These are phyloP conservation scores for Scalopus aquaticus DNA, from an alignment of 2,113 vertebrate genomes.

Conservation along the genomic window DNA sequence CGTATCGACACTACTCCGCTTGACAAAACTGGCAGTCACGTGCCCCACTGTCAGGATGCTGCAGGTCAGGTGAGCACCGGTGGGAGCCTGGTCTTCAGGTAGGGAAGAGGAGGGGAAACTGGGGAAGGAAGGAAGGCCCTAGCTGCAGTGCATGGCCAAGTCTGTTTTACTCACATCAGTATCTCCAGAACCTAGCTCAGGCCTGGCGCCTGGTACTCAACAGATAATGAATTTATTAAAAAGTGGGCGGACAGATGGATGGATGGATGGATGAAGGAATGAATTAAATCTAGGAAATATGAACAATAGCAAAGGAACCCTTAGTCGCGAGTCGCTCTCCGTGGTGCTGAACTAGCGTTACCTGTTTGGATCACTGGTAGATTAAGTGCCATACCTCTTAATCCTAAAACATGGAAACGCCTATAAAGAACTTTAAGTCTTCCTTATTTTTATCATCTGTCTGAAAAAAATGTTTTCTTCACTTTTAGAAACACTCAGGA, in stretches of 20 bases:
- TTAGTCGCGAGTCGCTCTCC: background rate
- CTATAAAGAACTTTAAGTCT: background rate
- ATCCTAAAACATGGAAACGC: background rate
- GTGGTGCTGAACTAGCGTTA: background rate
- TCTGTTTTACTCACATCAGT: background rate
- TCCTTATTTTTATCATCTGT: background rate
- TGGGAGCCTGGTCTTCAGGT: background rate
- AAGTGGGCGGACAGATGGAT: background rate
- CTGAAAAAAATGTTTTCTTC: background rate
- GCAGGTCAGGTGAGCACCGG: constrained; percentile 77
- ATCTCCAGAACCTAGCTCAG: background rate
- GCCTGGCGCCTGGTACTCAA: background rate
- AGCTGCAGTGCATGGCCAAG: background rate
- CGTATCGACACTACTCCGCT: constrained; percentile 57
- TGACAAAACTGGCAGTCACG: constrained; percentile 64
- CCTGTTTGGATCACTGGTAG: rapidly evolving
- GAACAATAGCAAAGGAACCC: rapidly evolving
- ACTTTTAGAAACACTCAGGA: background rate
- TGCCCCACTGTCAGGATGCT: constrained; percentile 68
- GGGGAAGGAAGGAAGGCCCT: background rate
- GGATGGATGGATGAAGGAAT: background rate
- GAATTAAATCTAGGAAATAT: background rate
- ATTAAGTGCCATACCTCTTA: background rate
- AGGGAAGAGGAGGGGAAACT: background rate
- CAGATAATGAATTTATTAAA: background rate